Percentiles rank a stretch among this genome's conserved stretches.
Evolutionary conservation across 2,113 vertebrate genomes (phyloP).

Genomic region (Rattus rattus): DNA sequence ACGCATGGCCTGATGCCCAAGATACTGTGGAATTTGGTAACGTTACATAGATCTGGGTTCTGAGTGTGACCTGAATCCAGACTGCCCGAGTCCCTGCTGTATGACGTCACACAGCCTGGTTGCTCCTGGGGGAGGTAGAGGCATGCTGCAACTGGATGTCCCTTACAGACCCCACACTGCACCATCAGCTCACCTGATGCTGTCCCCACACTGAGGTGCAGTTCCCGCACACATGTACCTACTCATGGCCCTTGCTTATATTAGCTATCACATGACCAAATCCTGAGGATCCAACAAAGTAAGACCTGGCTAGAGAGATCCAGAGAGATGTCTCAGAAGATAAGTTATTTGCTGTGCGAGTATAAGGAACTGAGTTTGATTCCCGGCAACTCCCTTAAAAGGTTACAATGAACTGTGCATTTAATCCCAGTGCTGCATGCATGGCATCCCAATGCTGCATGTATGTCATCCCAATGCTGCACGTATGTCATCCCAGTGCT

Average conservation of each 20-base stretch:
- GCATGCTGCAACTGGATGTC: accelerated
- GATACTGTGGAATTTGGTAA: background rate
- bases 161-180: background rate
- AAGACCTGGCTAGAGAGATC: background rate
- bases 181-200: background rate
- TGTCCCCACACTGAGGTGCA: background rate
- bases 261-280: background rate
- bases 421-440: too few species aligned
- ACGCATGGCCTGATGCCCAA: background rate
- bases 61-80: background rate
- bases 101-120: background rate
- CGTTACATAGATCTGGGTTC: background rate
- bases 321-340: background rate
- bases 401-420: background rate
- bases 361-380: too few species aligned
- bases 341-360: background rate
- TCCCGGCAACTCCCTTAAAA: too few species aligned
- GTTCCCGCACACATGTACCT: background rate
- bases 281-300: background rate
- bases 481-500: too few species aligned
- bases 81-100: background rate
- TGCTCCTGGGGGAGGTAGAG: accelerated
- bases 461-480: too few species aligned
- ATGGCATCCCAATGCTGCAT: too few species aligned
- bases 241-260: background rate